These are phyloP conservation scores for Eurosta solidaginis DNA, from an alignment of 1,140 invertebrate species.

Conservation along the genomic window DNA sequence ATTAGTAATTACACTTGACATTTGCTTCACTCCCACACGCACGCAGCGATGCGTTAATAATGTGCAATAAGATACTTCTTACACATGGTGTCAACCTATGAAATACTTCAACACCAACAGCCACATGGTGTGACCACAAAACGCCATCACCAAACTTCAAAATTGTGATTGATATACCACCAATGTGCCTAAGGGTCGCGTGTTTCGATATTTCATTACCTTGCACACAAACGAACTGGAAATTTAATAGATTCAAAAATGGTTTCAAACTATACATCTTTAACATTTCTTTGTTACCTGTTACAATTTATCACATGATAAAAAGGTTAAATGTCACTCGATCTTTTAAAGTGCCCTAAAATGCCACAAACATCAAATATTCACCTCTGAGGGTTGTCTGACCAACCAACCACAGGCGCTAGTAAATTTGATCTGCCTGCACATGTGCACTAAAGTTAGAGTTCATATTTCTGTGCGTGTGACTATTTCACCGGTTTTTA, in stretches of 20 bases:
- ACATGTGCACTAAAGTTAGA: not conserved
- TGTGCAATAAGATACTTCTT: not conserved
- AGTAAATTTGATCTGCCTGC: not conserved
- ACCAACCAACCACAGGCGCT: not conserved
- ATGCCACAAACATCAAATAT: not conserved
- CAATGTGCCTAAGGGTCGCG: not conserved
- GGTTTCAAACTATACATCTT: too few species aligned
- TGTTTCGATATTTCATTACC: not conserved
- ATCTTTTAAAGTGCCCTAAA: not conserved
- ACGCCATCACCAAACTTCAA: not conserved
- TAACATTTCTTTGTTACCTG: not conserved
- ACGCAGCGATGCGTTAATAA: not conserved
- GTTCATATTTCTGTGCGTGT: not conserved
- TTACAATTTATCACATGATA: not conserved
- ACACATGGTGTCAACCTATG: not conserved
- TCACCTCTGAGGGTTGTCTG: not conserved
- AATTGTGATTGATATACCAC: constrained; percentile 7
- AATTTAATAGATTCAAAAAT: not conserved
- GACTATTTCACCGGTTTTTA: not conserved
- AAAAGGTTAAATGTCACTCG: not conserved
- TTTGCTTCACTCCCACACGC: not conserved
- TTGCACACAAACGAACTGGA: not conserved
- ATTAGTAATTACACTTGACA: not conserved
- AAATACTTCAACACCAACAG: not conserved
- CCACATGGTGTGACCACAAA: not conserved